Evolutionary conservation across 1,140 invertebrate genomes (phyloP).

Genomic region (Pectinophora gossypiella): DNA sequence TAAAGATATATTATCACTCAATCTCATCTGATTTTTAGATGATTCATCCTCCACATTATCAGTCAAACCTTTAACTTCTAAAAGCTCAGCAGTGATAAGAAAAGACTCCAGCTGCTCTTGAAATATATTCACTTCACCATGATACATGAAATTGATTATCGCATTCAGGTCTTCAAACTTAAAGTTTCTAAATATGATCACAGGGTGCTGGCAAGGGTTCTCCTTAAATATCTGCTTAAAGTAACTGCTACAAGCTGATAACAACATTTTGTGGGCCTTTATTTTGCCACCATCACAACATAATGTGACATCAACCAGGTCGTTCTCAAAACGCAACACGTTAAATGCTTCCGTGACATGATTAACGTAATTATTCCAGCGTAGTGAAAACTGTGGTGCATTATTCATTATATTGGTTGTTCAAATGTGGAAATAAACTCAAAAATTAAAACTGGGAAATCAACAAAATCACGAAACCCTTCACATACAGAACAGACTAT

Average conservation of each 20-base stretch:
- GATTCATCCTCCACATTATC: slow-evolving; percentile 69
- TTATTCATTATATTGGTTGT: slow-evolving; percentile 54
- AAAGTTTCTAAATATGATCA: slow-evolving; percentile 90
- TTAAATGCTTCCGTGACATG: slow-evolving; percentile 81
- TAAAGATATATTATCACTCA: slow-evolving; percentile 53
- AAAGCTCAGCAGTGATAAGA: slow-evolving; percentile 89
- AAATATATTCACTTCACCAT: slow-evolving; percentile 93
- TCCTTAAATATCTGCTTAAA: slow-evolving; percentile 90
- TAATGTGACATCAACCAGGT: slow-evolving; percentile 90
- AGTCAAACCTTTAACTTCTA: slow-evolving; percentile 92
- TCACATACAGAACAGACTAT: neutral
- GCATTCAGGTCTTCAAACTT: slow-evolving; percentile 88
- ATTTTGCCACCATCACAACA: slow-evolving; percentile 90
- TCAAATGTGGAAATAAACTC: neutral
- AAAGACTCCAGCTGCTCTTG: slow-evolving; percentile 91
- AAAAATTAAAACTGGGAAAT: neutral
- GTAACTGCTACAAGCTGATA: slow-evolving; percentile 89
- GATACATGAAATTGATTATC: slow-evolving; percentile 90
- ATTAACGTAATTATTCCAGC: slow-evolving; percentile 71
- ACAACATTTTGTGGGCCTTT: slow-evolving; percentile 89
- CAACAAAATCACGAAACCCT: neutral
- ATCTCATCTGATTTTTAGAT: slow-evolving; percentile 46
- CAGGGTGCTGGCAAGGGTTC: slow-evolving; percentile 90
- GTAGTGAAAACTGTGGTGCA: slow-evolving; percentile 66
- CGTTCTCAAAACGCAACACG: slow-evolving; percentile 83